Base-by-base conservation (phyloP, 2,888 invertebrate genomes). In the Caenorhabditis wallacei region DNA sequence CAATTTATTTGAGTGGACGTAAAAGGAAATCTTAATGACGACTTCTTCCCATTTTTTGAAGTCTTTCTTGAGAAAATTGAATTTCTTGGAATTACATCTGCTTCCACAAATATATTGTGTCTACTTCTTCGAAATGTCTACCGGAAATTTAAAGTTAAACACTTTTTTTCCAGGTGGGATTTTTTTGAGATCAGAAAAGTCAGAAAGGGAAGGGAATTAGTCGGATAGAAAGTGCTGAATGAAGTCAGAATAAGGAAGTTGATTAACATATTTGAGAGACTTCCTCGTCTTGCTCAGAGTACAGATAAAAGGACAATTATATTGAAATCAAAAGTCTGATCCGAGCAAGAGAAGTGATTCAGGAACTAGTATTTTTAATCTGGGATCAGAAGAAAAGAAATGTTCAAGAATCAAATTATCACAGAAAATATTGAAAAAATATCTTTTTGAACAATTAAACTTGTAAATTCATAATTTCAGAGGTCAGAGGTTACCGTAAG, bases 161-260 rank as follows among this genome's bases (percentile, higher is more conserved):
- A 53, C 30, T 3, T 30, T 48, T 61, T 7, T 35, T 56, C 22
- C 59, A 43, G 61, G 61, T 61, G 43, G 43, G 18, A 30, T 30
- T n/a, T n/a, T n/a, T n/a, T n/a, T 30, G n/a, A 59, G 59, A 40
- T 24, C 61, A 61, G 24, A 24, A 26, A n/a, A 61, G 24, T 61
- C 61, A 46, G 43, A 61, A 40, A 3, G n/a, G n/a, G n/a, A 3
- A 22, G 16, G 22, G 16, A 43, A 24, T 43, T 26, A 22, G 26
- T n/a, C 26, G n/a, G 43, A 61, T n/a, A 13, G 61, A 13, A 61
- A 53, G 13, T 46, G 46, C n/a, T 43, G 26, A 18, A 26, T 61
- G 20, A 5, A n/a, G 24, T 43, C 61, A 46, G 61, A 43, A 61
- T 24, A 7, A 43, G 61, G 61, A 61, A 61, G 61, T 61, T 61